A percentile compares a stretch with the other conserved stretches of the same genome.
Conservation (phyloP, 2,113 vertebrate species). For the Rutilus rutilus region DNA sequence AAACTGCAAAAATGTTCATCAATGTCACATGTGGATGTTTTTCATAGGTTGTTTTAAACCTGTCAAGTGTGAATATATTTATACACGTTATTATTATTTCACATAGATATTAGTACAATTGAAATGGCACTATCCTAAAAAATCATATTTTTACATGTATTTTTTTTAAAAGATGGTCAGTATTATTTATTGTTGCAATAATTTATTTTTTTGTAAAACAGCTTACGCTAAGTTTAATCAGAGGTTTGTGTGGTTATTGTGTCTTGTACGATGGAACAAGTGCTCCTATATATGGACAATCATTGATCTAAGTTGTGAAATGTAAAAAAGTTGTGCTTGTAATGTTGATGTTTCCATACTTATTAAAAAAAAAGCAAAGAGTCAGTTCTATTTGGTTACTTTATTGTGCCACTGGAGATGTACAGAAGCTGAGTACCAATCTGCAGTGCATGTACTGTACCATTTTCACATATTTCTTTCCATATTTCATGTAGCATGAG, state of each 20-base stretch:
- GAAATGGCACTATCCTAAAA: not conserved
- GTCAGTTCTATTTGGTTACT: not conserved
- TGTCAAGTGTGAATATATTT: conserved; percentile 22
- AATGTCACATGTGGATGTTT: conserved; percentile 15
- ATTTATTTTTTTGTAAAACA: conserved; percentile 34
- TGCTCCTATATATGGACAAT: not conserved
- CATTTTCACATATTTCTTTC: not conserved
- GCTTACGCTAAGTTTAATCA: not conserved
- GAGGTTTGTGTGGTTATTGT: not conserved
- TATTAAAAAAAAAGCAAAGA: conserved; percentile 6
- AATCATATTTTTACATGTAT: conserved; percentile 9
- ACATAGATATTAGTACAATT: not conserved
- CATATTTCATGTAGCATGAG: not conserved
- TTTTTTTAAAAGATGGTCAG: conserved; percentile 44
- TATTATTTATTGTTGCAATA: conserved; percentile 55
- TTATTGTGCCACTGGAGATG: conserved; percentile 15
- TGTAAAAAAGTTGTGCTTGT: conserved; percentile 20
- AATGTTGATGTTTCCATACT: not conserved
- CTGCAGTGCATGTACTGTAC: conserved; percentile 24
- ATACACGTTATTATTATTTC: not conserved
- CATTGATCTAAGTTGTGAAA: not conserved
- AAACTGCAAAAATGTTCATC: not conserved
- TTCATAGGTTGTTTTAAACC: conserved; percentile 56
- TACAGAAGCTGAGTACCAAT: not conserved
- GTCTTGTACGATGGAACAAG: not conserved